phyloP scores from a whole-genome alignment of 2,113 vertebrate genomes.

The Poeciliopsis occidentalis region DNA sequence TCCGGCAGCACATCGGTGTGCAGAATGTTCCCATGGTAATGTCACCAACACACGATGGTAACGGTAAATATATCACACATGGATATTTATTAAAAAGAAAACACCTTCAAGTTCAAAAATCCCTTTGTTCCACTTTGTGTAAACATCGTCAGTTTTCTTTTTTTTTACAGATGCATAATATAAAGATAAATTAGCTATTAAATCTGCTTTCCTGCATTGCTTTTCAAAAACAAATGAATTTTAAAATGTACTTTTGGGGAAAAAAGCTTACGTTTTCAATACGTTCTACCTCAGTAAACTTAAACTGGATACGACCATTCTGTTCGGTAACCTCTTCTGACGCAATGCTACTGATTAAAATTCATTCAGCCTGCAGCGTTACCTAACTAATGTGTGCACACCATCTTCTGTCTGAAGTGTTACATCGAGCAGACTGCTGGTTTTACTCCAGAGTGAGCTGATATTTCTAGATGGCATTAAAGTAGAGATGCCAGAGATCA shows the following conservation, averaged over 20 bases:
- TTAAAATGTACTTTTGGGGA: not conserved
- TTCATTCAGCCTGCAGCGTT: conserved; percentile 19
- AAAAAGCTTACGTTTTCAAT: not conserved
- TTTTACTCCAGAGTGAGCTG: conserved; percentile 1
- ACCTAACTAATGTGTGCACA: conserved; percentile 22
- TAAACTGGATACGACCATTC: conserved; percentile 32
- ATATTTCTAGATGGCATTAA: not conserved
- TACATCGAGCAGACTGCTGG: conserved; percentile 11
- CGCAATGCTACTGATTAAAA: conserved; percentile 17
- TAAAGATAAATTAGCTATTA: too few relatives aligned
- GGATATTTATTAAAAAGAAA: conserved; percentile 7
- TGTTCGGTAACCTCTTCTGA: conserved; percentile 10
- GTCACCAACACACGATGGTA: conserved; percentile 18
- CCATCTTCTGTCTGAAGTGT: conserved; percentile 19
- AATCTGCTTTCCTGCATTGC: not conserved
- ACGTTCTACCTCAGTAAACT: conserved; percentile 55
- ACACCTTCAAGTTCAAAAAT: not conserved
- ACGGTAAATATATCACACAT: not conserved
- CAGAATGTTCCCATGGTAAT: conserved; percentile 46
- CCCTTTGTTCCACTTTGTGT: not conserved
- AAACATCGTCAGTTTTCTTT: not conserved
- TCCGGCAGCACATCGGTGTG: conserved; percentile 22
- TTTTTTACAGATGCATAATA: not conserved
- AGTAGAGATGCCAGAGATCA: not conserved
- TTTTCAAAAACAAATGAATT: not conserved